Evolutionary conservation across 1,140 invertebrate species (phyloP).

Genomic region (Watersipora subatra): DNA sequence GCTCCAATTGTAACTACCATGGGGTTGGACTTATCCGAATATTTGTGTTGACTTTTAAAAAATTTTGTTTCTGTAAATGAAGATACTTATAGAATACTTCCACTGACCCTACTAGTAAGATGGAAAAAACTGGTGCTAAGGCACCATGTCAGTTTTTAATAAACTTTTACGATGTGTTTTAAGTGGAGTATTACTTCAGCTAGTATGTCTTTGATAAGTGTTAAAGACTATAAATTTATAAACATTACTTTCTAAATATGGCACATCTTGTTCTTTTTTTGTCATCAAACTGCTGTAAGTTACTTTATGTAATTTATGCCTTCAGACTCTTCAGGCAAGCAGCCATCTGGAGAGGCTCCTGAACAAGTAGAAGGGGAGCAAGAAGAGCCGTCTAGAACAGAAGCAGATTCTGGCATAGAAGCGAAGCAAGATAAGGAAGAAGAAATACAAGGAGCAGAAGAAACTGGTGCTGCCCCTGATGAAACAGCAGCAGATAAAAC

Average conservation of each 20-base stretch:
- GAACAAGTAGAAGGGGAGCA: conserved; percentile 2
- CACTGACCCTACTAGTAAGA: no score
- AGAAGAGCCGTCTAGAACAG: conserved; percentile 2
- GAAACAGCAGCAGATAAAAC: conserved; percentile 4
- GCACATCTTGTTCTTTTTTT: not conserved
- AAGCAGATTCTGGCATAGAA: conserved; percentile 3
- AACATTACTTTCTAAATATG: not conserved
- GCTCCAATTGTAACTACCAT: no score
- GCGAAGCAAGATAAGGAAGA: conserved; percentile 1
- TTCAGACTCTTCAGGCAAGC: not conserved
- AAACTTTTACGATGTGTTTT: no score
- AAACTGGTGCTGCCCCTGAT: not conserved
- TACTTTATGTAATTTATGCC: conserved; percentile 5
- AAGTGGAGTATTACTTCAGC: no score
- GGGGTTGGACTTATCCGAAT: no score
- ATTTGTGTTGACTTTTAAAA: no score
- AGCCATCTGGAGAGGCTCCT: conserved; percentile 2
- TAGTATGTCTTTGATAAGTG: no score
- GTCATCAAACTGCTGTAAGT: conserved; percentile 3
- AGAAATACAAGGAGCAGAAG: conserved; percentile 4
- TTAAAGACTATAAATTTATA: not conserved
- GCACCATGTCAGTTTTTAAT: no score
- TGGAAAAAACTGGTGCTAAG: no score
- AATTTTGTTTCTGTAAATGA: no score
- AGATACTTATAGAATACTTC: no score